A percentile compares a stretch with the other conserved stretches of the same genome.
Conservation (phyloP, 2,888 invertebrate species). For the Coenonympha arcania region DNA sequence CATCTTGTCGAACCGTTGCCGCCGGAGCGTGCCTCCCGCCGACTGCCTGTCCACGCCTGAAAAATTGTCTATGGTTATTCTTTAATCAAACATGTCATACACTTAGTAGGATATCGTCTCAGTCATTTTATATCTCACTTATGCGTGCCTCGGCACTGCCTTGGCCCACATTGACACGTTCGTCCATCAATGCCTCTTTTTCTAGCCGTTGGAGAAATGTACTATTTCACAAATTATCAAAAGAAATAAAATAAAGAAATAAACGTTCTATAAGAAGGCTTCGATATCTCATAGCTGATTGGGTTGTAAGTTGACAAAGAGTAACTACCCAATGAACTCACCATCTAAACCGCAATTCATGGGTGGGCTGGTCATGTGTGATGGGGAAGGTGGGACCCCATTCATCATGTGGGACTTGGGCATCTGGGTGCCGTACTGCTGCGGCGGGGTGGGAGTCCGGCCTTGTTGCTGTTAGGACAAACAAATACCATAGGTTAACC, state of each 20-base stretch:
- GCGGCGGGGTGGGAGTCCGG: slow-evolving; percentile 64
- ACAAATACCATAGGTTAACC: too few species aligned
- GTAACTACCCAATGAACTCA: slow-evolving; percentile 35
- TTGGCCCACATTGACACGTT: too few species aligned
- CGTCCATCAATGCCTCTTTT: too few species aligned
- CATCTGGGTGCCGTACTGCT: slow-evolving; percentile 50
- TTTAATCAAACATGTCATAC: not conserved
- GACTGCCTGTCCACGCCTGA: slow-evolving; percentile 54
- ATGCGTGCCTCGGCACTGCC: too few species aligned
- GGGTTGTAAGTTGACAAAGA: too few species aligned
- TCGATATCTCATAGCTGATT: too few species aligned
- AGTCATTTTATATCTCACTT: too few species aligned
- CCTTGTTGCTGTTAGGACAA: slow-evolving; percentile 44
- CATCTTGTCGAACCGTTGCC: slow-evolving; percentile 64
- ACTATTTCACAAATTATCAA: too few species aligned
- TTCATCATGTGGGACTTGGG: slow-evolving; percentile 50
- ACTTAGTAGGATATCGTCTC: too few species aligned
- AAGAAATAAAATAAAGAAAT: too few species aligned
- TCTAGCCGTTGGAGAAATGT: too few species aligned
- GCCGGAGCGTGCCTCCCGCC: slow-evolving; percentile 59
- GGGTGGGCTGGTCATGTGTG: slow-evolving; percentile 55
- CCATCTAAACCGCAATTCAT: slow-evolving; percentile 58
- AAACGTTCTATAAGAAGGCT: too few species aligned
- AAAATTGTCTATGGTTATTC: slow-evolving; percentile 1
- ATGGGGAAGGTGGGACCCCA: slow-evolving; percentile 46